These are phyloP conservation scores for Phocides pigmalion DNA, from an alignment of 1,140 invertebrate species.

Conservation along the genomic window DNA sequence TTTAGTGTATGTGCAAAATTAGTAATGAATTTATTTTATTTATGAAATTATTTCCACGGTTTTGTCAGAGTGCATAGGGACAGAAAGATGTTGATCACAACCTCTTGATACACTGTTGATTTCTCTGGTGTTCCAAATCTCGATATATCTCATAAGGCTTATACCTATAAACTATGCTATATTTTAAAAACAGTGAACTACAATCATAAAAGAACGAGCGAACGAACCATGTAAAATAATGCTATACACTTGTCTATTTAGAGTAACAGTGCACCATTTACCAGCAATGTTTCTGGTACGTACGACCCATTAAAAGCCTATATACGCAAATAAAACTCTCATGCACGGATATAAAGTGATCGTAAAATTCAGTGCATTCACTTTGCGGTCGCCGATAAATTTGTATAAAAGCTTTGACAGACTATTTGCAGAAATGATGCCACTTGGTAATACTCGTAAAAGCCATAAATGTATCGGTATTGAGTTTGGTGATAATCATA, in stretches of 20 bases:
- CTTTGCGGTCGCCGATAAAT: constrained; percentile 69
- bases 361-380: constrained; percentile 77
- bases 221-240: constrained; percentile 45
- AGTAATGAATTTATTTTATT: no score
- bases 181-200: background rate
- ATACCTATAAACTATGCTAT: no score
- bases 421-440: constrained; percentile 40
- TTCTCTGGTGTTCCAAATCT: no score
- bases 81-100: no score
- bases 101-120: no score
- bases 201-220: constrained; percentile 38
- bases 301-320: constrained; percentile 74
- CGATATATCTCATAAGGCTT: no score
- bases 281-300: constrained; percentile 66
- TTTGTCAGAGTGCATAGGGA: no score
- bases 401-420: constrained; percentile 74
- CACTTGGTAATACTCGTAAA: constrained; percentile 10
- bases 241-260: constrained; percentile 47
- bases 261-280: constrained; percentile 64
- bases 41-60: no score
- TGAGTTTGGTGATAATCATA: background rate
- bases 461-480: background rate
- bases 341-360: constrained; percentile 69
- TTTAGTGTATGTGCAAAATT: no score
- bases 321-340: constrained; percentile 78